Evolutionary conservation across 2,797 vertebrate genomes (phyloP).

Genomic region (Parauchenoglanis ngamensis): DNA sequence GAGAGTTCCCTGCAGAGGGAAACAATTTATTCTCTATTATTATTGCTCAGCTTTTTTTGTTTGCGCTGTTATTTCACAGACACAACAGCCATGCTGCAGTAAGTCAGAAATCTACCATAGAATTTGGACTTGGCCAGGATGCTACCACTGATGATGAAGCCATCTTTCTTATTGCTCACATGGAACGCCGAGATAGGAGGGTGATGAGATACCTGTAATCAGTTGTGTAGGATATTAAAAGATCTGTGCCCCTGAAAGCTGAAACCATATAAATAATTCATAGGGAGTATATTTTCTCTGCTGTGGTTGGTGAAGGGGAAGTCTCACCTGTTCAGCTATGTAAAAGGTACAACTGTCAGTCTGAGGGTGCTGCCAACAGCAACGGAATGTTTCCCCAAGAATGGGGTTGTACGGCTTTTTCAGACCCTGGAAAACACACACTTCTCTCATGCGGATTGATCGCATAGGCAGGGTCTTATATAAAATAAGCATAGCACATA

Average conservation of each 20-base stretch:
- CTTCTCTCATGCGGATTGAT: neutral
- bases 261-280: neutral
- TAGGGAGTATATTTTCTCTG: neutral
- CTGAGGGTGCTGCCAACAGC: slow-evolving; percentile 93
- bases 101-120: slow-evolving; percentile 80
- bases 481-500: neutral
- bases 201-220: slow-evolving; percentile 90
- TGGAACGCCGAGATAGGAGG: slow-evolving; percentile 95
- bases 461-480: neutral
- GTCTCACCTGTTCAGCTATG: slow-evolving; percentile 89
- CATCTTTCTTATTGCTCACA: slow-evolving; percentile 93
- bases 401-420: slow-evolving; percentile 98
- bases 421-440: slow-evolving; percentile 80
- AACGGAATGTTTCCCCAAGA: slow-evolving; percentile 94
- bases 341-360: slow-evolving; percentile 95
- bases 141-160: slow-evolving; percentile 91
- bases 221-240: neutral
- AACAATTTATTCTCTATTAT: neutral
- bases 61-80: neutral
- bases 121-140: slow-evolving; percentile 94
- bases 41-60: neutral
- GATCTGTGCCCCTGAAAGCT: neutral
- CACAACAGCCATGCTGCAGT: neutral
- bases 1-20: slow-evolving; percentile 84
- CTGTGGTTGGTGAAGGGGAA: neutral